Conservation (phyloP, 2,797 vertebrate genomes). For the Ctenosaura bakeri region DNA sequence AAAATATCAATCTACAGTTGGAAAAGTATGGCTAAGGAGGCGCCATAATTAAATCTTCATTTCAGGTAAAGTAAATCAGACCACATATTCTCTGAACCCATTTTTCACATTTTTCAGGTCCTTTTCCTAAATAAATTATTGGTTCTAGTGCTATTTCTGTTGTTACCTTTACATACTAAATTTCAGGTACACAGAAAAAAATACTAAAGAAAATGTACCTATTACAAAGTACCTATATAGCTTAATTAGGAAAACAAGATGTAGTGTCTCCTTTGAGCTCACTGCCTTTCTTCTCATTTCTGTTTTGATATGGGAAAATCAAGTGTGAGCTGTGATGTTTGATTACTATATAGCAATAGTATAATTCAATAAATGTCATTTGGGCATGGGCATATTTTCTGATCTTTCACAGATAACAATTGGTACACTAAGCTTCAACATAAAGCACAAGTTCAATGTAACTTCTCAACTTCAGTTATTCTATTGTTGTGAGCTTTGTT, state of each 20-base stretch:
- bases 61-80: not conserved
- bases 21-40: not conserved
- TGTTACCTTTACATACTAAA: not conserved
- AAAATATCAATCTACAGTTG: too few species aligned
- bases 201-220: not conserved
- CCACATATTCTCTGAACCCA: not conserved
- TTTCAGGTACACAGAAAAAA: not conserved
- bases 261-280: not conserved
- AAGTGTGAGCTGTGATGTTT: slow-evolving; percentile 26
- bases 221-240: not conserved
- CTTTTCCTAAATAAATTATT: not conserved
- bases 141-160: not conserved
- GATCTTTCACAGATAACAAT: not conserved
- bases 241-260: slow-evolving; percentile 1
- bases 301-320: slow-evolving; percentile 7
- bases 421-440: not conserved
- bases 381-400: slow-evolving; percentile 11
- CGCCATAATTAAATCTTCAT: not conserved
- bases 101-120: not conserved
- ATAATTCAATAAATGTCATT: slow-evolving; percentile 24
- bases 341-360: not conserved
- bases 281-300: slow-evolving; percentile 11
- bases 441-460: not conserved
- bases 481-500: not conserved
- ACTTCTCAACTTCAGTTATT: not conserved